These are phyloP conservation scores for Campoplex nolae DNA, from an alignment of 2,888 invertebrate genomes.

Conservation along the genomic window DNA sequence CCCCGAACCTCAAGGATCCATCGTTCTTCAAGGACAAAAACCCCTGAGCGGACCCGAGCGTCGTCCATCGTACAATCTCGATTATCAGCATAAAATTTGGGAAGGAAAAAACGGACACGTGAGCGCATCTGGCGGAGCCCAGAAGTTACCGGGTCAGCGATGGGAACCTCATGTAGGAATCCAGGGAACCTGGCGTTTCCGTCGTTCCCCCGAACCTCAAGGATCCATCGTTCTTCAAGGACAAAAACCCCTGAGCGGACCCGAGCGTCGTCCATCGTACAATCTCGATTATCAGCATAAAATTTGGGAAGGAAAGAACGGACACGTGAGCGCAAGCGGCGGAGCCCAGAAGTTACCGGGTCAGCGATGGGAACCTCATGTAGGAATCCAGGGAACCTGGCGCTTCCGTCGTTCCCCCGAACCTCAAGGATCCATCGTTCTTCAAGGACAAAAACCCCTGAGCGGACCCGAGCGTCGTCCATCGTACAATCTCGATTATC, in stretches of 20 bases:
- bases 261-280: constrained; percentile 70
- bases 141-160: constrained; percentile 67
- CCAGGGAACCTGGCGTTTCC: constrained; percentile 67
- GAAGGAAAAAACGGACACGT: constrained; percentile 69
- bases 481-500: constrained; percentile 68
- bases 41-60: constrained; percentile 71
- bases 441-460: constrained; percentile 66
- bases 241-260: constrained; percentile 68
- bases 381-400: constrained; percentile 68
- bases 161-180: constrained; percentile 69
- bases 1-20: constrained; percentile 68
- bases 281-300: constrained; percentile 70
- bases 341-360: constrained; percentile 70
- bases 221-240: constrained; percentile 64
- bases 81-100: constrained; percentile 69
- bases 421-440: constrained; percentile 67
- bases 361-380: constrained; percentile 59
- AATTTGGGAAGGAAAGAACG: constrained; percentile 68
- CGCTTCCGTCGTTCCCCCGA: constrained; percentile 56
- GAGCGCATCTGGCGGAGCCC: constrained; percentile 60
- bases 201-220: constrained; percentile 61
- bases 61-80: constrained; percentile 67
- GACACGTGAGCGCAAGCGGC: constrained; percentile 66
- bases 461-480: constrained; percentile 71
- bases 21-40: constrained; percentile 56